phyloP scores from a whole-genome alignment of 2,888 invertebrate species.

The Adineta ricciae region DNA sequence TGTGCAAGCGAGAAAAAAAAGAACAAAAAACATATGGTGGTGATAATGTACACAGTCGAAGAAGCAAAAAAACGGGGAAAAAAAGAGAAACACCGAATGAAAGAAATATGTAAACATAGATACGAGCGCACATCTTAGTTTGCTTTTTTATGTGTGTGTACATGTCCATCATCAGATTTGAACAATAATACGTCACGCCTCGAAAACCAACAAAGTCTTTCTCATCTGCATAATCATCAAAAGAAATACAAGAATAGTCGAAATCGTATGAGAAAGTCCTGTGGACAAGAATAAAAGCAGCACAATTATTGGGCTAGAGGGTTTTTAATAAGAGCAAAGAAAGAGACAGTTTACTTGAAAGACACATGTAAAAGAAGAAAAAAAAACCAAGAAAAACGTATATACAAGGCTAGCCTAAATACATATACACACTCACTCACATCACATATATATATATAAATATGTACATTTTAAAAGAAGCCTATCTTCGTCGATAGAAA shows the following conservation, averaged over 20 bases:
- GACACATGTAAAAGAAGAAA: constrained; percentile 4
- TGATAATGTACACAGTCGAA: neutral
- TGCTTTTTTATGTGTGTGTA: neutral
- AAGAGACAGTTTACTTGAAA: neutral
- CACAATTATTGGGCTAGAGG: neutral
- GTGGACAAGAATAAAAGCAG: neutral
- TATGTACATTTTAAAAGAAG: neutral
- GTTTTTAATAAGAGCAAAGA: neutral
- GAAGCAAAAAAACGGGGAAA: neutral
- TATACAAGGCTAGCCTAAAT: neutral
- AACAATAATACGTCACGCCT: neutral
- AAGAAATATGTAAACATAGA: neutral
- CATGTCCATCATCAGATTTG: neutral
- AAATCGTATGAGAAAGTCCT: neutral
- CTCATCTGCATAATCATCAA: neutral
- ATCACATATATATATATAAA: neutral
- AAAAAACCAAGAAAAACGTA: neutral
- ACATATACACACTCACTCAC: neutral
- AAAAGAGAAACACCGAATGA: neutral
- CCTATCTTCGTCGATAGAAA: constrained; percentile 9
- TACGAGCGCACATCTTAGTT: neutral
- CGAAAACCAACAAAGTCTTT: neutral
- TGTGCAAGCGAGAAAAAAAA: neutral
- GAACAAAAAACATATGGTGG: neutral
- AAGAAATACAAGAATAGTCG: neutral